Conservation (phyloP, 37 sponge, comb jelly and placozoan genomes). For the Cliona cf. orientalis region DNA sequence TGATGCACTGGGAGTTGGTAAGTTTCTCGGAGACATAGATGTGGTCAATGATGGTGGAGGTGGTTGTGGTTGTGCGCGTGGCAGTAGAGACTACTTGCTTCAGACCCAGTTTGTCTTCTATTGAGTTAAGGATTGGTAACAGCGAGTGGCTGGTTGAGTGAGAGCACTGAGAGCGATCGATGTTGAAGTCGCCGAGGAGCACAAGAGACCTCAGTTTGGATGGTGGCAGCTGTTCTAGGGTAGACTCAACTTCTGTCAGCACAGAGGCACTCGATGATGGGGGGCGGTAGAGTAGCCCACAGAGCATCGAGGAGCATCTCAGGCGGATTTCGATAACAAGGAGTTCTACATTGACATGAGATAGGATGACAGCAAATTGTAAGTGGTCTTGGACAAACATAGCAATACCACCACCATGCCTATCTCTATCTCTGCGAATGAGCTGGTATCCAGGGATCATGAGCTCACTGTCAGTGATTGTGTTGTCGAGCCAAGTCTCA, state of each 20-base stretch:
- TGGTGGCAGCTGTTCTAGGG: neutral
- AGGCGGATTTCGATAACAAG: neutral
- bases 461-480: neutral
- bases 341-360: neutral
- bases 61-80: neutral
- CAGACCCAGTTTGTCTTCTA: neutral
- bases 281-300: constrained; percentile 4
- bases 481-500: constrained; percentile 15
- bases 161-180: neutral
- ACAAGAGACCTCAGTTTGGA: neutral
- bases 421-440: neutral
- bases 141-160: neutral
- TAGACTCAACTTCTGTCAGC: neutral
- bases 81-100: constrained; percentile 1
- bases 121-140: neutral
- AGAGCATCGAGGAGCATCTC: neutral
- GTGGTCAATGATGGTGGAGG: neutral
- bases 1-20: neutral
- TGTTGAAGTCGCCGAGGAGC: constrained; percentile 4
- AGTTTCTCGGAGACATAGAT: neutral
- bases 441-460: neutral
- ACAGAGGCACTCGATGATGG: neutral
- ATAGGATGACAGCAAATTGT: neutral
- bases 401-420: neutral
- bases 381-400: constrained; percentile 4